These are phyloP conservation scores for Lithophane leautieri DNA, from an alignment of 2,888 invertebrate genomes.

Conservation along the genomic window DNA sequence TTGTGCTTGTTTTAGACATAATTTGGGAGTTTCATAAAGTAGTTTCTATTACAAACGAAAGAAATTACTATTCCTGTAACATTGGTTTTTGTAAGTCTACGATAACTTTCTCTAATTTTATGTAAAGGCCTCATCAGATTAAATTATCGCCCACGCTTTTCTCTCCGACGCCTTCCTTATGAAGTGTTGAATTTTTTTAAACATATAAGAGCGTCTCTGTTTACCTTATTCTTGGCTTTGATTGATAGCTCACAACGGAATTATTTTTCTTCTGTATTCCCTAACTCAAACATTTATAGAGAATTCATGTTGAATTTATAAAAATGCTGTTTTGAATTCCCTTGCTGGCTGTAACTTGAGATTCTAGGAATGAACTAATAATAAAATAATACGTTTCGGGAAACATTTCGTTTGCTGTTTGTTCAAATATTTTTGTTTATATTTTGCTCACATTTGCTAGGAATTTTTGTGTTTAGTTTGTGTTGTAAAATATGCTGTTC, in stretches of 20 bases:
- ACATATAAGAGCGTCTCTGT: constrained; percentile 46
- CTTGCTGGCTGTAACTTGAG: constrained; percentile 34
- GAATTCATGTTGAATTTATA: constrained; percentile 45
- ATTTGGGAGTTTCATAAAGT: background rate
- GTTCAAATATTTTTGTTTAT: constrained; percentile 27
- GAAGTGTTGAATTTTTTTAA: constrained; percentile 56
- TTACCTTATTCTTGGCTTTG: constrained; percentile 47
- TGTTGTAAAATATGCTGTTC: background rate
- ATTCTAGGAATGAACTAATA: constrained; percentile 53
- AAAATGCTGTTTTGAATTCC: constrained; percentile 52
- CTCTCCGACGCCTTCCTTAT: constrained; percentile 11
- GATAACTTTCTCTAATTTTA: background rate
- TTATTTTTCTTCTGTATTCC: constrained; percentile 51
- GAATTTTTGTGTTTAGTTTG: constrained; percentile 35
- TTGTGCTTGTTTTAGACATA: background rate
- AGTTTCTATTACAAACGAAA: constrained; percentile 4
- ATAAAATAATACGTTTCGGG: constrained; percentile 42
- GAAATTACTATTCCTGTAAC: background rate
- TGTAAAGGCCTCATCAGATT: background rate
- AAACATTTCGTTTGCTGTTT: constrained; percentile 17
- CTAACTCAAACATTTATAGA: constrained; percentile 46
- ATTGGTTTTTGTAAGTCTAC: background rate
- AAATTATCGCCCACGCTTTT: background rate
- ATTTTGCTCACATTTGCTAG: constrained; percentile 12
- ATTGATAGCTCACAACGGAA: constrained; percentile 51